Conservation (phyloP, 2,113 vertebrate genomes). For the Sus scrofa region DNA sequence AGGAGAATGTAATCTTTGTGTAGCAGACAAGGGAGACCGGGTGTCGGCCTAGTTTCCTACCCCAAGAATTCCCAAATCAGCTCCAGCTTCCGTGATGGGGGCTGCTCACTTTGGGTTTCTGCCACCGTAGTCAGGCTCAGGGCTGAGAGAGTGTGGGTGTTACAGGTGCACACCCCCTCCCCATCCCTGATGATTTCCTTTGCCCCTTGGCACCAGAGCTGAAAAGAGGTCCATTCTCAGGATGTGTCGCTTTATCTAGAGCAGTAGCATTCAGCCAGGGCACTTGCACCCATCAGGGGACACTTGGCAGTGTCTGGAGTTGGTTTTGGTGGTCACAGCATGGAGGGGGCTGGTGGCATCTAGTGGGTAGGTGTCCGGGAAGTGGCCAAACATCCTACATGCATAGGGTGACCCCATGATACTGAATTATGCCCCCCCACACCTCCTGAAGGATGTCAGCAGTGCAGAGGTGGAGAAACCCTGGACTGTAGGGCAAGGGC, state of each 20-base stretch:
- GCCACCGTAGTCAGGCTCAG: fast-evolving
- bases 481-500: background rate
- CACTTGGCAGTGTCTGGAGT: background rate
- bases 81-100: background rate
- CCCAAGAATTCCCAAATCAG: fast-evolving
- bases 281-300: fast-evolving
- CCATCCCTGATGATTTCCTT: fast-evolving
- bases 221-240: fast-evolving
- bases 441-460: fast-evolving
- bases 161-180: fast-evolving
- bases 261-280: fast-evolving
- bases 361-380: background rate
- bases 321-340: background rate
- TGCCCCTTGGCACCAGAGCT: background rate
- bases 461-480: fast-evolving
- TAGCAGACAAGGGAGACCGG: fast-evolving
- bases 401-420: no score
- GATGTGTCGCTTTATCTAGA: no score
- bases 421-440: background rate
- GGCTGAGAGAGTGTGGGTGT: background rate
- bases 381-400: fast-evolving
- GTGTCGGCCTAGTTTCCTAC: background rate
- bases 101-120: background rate
- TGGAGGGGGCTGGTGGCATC: background rate
- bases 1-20: background rate